Conservation (phyloP, 2,888 invertebrate genomes). For the Limnephilus marmoratus region DNA sequence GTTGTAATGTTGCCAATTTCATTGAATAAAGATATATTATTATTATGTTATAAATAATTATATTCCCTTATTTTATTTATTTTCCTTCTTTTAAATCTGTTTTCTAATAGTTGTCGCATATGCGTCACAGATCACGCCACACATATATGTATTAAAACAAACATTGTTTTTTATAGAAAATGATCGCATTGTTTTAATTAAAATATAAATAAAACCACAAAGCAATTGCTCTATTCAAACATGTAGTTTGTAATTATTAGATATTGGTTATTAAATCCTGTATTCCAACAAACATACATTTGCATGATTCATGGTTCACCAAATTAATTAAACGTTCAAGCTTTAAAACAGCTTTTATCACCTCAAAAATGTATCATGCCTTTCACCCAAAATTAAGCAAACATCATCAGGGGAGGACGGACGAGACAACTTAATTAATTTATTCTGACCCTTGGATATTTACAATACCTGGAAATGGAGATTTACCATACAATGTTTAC, state of each 20-base stretch:
- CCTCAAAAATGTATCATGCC: background rate
- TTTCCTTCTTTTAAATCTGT: no score
- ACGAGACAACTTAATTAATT: constrained; percentile 8
- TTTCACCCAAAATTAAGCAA: background rate
- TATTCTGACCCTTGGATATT: background rate
- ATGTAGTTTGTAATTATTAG: background rate
- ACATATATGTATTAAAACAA: background rate
- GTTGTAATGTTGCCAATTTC: no score
- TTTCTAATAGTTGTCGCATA: background rate
- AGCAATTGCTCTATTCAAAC: background rate
- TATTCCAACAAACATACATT: background rate
- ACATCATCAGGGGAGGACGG: background rate
- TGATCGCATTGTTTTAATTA: background rate
- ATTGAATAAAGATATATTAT: no score
- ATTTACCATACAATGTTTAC: background rate
- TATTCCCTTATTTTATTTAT: no score
- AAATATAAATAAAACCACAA: background rate
- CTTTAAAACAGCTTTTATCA: background rate
- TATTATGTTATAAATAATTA: no score
- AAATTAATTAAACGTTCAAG: background rate
- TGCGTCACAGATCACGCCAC: background rate
- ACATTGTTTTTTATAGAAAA: background rate
- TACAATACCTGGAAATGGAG: constrained; percentile 13
- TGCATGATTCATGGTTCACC: background rate
- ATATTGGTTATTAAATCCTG: background rate